Evolutionary conservation across 2,888 invertebrate genomes (phyloP).

Genomic region (Prenolepis imparis): DNA sequence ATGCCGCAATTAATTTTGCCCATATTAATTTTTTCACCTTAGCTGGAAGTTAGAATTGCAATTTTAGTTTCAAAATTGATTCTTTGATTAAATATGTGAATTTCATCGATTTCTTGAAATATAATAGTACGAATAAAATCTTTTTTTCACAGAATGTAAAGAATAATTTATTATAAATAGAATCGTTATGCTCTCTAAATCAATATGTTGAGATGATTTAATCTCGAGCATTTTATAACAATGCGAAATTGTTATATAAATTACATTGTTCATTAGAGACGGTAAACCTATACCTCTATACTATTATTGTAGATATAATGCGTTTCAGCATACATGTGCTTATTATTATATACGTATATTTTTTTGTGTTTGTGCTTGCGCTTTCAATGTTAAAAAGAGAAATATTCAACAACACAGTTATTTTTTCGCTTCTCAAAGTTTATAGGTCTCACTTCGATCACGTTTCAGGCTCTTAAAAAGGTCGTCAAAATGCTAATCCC

Average conservation of each 20-base stretch:
- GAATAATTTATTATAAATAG: constrained; percentile 1
- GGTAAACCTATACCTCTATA: background rate
- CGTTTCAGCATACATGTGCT: background rate
- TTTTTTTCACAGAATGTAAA: too few relatives aligned
- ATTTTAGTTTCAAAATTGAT: background rate
- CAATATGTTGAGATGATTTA: background rate
- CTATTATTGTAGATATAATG: background rate
- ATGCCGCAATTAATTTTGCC: background rate
- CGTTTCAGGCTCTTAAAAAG: constrained; percentile 47
- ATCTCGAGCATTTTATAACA: background rate
- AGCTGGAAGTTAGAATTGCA: background rate
- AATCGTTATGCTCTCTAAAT: background rate
- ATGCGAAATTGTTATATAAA: background rate
- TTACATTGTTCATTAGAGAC: background rate
- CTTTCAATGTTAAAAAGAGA: constrained; percentile 27
- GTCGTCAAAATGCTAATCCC: constrained; percentile 54
- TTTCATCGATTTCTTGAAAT: too few relatives aligned
- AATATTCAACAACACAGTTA: background rate
- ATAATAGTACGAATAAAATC: too few relatives aligned
- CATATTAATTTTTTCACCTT: background rate
- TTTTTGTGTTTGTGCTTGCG: background rate
- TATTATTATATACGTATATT: background rate
- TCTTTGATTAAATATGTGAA: background rate
- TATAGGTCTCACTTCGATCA: constrained; percentile 44
- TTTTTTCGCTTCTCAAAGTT: constrained; percentile 43